phyloP scores from a whole-genome alignment of 92 coral and sea anemone species.

The Pocillopora grandis region DNA sequence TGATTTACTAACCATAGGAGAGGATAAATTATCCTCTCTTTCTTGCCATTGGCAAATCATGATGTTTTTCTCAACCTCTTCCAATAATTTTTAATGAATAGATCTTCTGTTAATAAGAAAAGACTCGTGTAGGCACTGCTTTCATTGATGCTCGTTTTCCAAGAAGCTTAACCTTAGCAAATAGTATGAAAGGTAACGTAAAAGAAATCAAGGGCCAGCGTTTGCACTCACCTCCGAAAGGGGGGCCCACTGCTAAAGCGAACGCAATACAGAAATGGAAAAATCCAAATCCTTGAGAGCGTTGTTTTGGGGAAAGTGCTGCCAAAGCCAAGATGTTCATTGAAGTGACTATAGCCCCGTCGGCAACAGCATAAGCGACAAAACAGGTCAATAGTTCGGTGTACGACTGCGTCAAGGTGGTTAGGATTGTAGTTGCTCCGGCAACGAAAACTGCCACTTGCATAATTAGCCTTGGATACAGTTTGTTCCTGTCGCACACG shows the following conservation, averaged over 20 bases:
- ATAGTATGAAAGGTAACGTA: too few species aligned
- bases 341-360: slow-evolving; percentile 23
- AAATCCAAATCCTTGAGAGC: slow-evolving; percentile 31
- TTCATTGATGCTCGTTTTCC: too few species aligned
- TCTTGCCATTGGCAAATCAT: too few species aligned
- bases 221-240: slow-evolving; percentile 19
- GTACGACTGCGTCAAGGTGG: slow-evolving; percentile 1
- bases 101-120: too few species aligned
- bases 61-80: too few species aligned
- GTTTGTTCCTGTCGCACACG: not conserved
- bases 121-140: too few species aligned
- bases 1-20: too few species aligned
- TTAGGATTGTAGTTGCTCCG: not conserved
- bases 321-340: slow-evolving; percentile 27
- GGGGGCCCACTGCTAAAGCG: slow-evolving; percentile 24
- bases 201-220: not conserved
- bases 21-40: too few species aligned
- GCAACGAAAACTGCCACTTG: slow-evolving; percentile 7
- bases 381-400: slow-evolving; percentile 5
- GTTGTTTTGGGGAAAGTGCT: slow-evolving; percentile 10
- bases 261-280: slow-evolving; percentile 19
- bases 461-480: slow-evolving; percentile 18
- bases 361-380: not conserved
- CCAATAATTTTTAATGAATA: too few species aligned
- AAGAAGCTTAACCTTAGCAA: too few species aligned